Evolutionary conservation across 2,113 vertebrate species (phyloP), one percentile per base, ranked within the genome.

Genomic region (Megaptera novaeangliae): DNA sequence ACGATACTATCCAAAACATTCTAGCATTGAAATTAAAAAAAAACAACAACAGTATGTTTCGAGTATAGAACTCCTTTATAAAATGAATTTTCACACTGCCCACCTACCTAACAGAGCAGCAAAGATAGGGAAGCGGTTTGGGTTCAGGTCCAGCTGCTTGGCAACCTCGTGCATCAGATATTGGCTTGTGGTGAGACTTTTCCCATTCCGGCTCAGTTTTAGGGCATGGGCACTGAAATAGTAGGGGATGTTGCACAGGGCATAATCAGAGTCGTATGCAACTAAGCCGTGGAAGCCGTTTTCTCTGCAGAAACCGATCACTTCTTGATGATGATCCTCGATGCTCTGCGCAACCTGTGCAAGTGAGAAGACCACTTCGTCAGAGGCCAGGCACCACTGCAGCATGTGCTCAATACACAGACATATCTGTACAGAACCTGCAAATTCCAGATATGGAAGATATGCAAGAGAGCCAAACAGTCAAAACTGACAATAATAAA

Each of bases 161-260:
- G 99, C 99, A 98, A 99, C 99, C 98, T 99, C 99, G 39, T 99
- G 99, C 99, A 99, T 99, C 99, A 99, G 99, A 98, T 99, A 99
- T 98, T 99, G 99, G 99, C 99, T 99, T 98, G 99, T 99, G 96
- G 99, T 99, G 98, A 99, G 99, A 98, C 99, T 99, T 95, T 99
- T 99, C 98, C 99, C 99, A 25, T 99, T 99, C 94, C 99, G 99
- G 99, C 99, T 99, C 98, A 99, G 99, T 98, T 99, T 99, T 96
- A 99, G 99, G 98, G 99, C 99, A 86, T 99, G 99, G 98, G 99
- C 99, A 96, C 99, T 99, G 99, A 99, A 99, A 98, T 99, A 99
- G 98, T 99, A 99, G 14, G 99, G 99, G 98, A 99, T 99, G 99
- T 99, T 99, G 98, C 99, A 99, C 98, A 99, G 98, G 17, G 99